Evolutionary conservation across 2,888 invertebrate species (phyloP), one percentile per base, ranked within the genome.

Genomic region (Mesoligia furuncula): DNA sequence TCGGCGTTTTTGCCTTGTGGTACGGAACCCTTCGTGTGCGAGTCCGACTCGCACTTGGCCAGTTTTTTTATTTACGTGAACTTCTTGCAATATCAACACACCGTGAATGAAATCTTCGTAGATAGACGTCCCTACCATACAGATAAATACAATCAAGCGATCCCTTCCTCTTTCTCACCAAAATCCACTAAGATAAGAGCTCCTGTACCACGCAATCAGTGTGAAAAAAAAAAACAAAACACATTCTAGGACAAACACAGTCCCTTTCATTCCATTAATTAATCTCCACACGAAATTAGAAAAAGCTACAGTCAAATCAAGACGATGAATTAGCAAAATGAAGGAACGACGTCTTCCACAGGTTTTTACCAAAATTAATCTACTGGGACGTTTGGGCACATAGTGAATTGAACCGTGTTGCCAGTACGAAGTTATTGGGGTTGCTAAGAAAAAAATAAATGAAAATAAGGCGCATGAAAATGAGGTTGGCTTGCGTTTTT

Each of bases 361-460:
- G 82, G 85, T 87, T 86, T 81, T 88, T 81, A 86, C 83, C 73
- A 39, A 85, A 88, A 87, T 88, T 88, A 88, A 88, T 88, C 83
- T 83, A 73, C 76, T 62, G 70, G 75, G 77, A 85, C 79, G 73
- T 76, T 80, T 68, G 36, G 75, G 75, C 68, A 83, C 81, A 75
- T 67, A 62, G 80, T 71, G 79, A 82, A 85, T 80, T 77, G 80
- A 77, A 80, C 80, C 86, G 77, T 86, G 79, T 88, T 81, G 80
- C 75, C 69, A 69, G 20, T 39, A 73, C 66, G n/a, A 73, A 85
- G 66, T 86, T 79, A 86, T 83, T 77, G 68, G 73, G 80, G 81
- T 79, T 79, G 57, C 78, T 39, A 20, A 73, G 73, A 72, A 84
- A 87, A 86, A 87, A 87, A 70, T 85, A 81, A 85, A 87, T 77